These are phyloP conservation scores for Sebastes minor DNA, from an alignment of 2,797 vertebrate genomes.

Conservation along the genomic window DNA sequence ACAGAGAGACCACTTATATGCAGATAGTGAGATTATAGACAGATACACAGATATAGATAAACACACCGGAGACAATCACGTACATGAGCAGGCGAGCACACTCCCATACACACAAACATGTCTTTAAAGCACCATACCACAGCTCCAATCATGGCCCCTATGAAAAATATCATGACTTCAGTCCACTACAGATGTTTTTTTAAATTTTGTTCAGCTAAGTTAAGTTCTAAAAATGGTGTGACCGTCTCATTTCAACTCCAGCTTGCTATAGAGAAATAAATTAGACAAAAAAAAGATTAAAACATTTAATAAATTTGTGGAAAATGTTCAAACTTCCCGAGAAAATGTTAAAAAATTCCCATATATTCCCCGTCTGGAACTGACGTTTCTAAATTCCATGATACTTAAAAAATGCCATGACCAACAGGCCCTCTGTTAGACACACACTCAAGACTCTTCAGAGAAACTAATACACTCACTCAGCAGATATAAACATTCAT, in stretches of 20 bases:
- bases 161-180: neutral
- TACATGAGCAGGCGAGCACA: neutral
- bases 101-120: neutral
- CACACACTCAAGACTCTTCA: neutral
- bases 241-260: neutral
- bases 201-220: neutral
- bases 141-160: neutral
- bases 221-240: neutral
- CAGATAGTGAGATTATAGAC: neutral
- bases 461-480: neutral
- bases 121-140: neutral
- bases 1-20: neutral
- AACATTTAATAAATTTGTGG: neutral
- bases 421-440: neutral
- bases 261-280: neutral
- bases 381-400: neutral
- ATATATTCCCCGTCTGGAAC: neutral
- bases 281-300: neutral
- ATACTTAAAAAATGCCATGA: neutral
- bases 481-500: neutral
- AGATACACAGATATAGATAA: neutral
- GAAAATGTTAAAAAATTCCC: neutral
- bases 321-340: neutral
- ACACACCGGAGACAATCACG: neutral
- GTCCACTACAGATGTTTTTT: neutral